A percentile compares a stretch with the other conserved stretches of the same genome.
phyloP scores from a whole-genome alignment of 2,113 vertebrate genomes.

The Onychorhynchus coronatus region DNA sequence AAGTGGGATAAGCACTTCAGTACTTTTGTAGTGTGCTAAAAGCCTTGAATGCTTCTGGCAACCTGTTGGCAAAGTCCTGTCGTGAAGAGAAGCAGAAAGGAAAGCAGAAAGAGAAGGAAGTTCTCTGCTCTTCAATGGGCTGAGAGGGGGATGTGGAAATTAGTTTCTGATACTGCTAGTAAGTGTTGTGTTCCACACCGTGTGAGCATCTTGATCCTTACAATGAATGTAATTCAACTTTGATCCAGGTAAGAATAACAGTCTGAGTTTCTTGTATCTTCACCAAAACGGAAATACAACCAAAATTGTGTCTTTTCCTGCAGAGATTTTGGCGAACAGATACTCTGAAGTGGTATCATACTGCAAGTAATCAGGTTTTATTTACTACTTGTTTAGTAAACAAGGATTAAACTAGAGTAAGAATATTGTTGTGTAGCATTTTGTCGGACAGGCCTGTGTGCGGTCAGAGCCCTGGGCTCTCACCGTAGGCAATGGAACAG shows the following conservation, averaged over 20 bases:
- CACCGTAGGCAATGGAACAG: neutral
- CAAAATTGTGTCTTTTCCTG: neutral
- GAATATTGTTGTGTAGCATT: rapidly evolving
- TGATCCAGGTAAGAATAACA: neutral
- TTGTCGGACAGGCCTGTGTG: no score
- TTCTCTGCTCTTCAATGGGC: neutral
- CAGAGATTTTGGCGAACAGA: neutral
- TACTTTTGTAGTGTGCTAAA: neutral
- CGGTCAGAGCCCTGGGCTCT: neutral
- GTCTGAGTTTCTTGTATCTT: neutral
- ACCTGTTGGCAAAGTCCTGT: neutral
- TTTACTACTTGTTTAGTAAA: neutral
- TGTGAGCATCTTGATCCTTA: neutral
- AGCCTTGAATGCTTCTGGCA: slow-evolving; percentile 14
- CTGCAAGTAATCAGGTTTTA: neutral
- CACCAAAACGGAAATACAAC: neutral
- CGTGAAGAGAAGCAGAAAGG: neutral
- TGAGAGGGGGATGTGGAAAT: neutral
- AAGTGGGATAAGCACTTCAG: neutral
- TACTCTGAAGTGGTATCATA: neutral
- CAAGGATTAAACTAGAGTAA: neutral
- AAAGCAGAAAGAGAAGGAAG: neutral
- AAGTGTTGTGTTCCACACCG: neutral
- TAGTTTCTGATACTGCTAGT: neutral
- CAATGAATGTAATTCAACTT: neutral